phyloP scores from a whole-genome alignment of 2,113 vertebrate genomes.

The Illadopsis cleaveri region DNA sequence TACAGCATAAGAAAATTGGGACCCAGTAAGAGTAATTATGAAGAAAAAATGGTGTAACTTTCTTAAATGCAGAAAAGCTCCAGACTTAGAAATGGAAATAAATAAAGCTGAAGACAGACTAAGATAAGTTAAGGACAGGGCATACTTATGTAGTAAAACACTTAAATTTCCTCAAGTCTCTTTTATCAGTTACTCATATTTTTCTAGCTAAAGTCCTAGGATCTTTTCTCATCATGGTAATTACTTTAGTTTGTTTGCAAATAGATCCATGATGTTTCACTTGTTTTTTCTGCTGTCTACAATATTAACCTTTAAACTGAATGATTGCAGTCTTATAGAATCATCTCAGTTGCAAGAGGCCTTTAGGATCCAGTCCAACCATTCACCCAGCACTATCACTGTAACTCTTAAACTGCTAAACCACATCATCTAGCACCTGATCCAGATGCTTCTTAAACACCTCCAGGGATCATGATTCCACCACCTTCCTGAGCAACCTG shows the following conservation, averaged over 20 bases:
- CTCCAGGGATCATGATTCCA: neutral
- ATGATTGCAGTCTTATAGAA: neutral
- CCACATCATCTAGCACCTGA: neutral
- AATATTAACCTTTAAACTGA: neutral
- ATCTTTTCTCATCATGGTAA: neutral
- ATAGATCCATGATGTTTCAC: neutral
- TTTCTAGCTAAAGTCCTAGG: neutral
- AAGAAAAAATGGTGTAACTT: neutral
- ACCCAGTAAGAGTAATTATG: neutral
- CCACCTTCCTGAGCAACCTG: neutral
- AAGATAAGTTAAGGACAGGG: neutral
- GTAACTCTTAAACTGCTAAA: neutral
- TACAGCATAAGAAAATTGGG: neutral
- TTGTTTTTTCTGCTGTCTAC: neutral
- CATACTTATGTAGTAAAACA: neutral
- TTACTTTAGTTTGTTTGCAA: neutral
- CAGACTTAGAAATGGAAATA: neutral
- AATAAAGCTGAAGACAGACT: neutral
- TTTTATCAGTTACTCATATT: neutral
- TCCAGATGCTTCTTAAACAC: neutral
- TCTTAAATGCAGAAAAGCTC: neutral
- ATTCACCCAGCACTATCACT: too few relatives aligned
- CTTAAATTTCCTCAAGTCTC: neutral
- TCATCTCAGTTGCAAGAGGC: neutral
- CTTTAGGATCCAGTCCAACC: neutral